A percentile compares a stretch with the other conserved stretches of the same genome.
These are phyloP conservation scores for Rhagophthalmus giganteus DNA, from an alignment of 2,888 invertebrate genomes.

Conservation along the genomic window DNA sequence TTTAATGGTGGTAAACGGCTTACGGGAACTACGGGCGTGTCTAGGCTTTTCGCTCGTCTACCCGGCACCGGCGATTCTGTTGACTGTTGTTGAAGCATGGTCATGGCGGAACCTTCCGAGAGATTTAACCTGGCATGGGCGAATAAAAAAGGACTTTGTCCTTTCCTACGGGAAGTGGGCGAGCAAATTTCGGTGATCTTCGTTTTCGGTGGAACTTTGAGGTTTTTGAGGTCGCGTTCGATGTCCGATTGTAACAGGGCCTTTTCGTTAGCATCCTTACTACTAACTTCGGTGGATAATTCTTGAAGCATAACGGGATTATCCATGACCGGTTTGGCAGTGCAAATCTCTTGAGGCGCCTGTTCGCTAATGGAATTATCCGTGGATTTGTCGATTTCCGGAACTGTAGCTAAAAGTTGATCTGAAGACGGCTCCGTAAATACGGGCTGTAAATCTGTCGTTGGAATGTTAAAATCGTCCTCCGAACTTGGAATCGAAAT, in stretches of 20 bases:
- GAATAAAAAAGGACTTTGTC: conserved; percentile 77
- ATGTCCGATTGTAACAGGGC: conserved; percentile 50
- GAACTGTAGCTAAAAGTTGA: conserved; percentile 43
- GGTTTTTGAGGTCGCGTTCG: conserved; percentile 51
- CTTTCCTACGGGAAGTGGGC: conserved; percentile 67
- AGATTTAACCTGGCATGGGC: conserved; percentile 79
- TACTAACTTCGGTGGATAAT: conserved; percentile 38
- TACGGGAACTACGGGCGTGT: conserved; percentile 80
- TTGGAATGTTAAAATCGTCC: conserved; percentile 68
- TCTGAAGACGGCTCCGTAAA: conserved; percentile 47
- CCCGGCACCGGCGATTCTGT: conserved; percentile 74
- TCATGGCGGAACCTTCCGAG: conserved; percentile 81
- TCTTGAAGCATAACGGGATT: conserved; percentile 36
- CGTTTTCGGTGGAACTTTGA: conserved; percentile 55
- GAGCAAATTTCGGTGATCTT: conserved; percentile 70
- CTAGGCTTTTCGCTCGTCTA: conserved; percentile 80
- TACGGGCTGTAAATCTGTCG: conserved; percentile 57
- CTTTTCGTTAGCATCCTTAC: conserved; percentile 49
- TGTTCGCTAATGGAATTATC: conserved; percentile 51
- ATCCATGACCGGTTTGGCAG: conserved; percentile 32
- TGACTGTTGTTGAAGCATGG: conserved; percentile 74
- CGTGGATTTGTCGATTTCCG: conserved; percentile 47
- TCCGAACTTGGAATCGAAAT: conserved; percentile 77
- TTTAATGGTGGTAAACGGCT: conserved; percentile 80
- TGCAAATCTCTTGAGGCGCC: conserved; percentile 56